phyloP scores from a whole-genome alignment of 2,888 invertebrate species.

The Gerris lacustris region DNA sequence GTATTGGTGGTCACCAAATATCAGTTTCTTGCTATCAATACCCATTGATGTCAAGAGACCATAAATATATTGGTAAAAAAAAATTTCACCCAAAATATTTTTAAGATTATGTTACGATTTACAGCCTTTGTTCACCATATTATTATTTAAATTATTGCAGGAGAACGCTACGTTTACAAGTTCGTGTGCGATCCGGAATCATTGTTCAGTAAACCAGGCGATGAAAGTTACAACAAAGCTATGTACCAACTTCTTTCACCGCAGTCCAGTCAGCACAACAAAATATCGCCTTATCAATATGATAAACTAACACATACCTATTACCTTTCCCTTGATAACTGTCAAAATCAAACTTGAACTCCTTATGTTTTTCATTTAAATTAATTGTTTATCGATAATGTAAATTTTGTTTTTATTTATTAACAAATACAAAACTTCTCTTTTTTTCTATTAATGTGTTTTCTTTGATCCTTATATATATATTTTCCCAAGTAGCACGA shows the following conservation, averaged over 20 bases:
- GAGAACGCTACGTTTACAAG: slow-evolving; percentile 91
- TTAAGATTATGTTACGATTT: neutral
- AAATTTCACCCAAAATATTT: no score
- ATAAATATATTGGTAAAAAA: no score
- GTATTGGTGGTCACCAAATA: no score
- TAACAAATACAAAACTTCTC: no score
- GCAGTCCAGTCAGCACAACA: neutral
- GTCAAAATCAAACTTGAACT: neutral
- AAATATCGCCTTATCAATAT: neutral
- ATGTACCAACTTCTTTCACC: neutral
- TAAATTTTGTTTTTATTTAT: no score
- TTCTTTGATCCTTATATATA: no score
- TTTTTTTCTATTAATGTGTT: no score
- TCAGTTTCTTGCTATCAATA: no score
- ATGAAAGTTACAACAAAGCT: neutral
- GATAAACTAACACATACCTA: neutral
- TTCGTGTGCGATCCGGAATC: slow-evolving; percentile 93
- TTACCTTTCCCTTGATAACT: neutral
- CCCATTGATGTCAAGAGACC: no score
- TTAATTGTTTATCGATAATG: no score
- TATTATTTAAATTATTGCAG: slow-evolving; percentile 38
- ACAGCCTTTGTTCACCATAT: neutral
- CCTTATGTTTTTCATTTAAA: no score
- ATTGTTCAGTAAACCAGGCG: slow-evolving; percentile 56
- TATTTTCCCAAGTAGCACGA: no score